These are phyloP conservation scores for Actinostola sp. DNA, from an alignment of 92 coral and sea anemone genomes.

Conservation along the genomic window DNA sequence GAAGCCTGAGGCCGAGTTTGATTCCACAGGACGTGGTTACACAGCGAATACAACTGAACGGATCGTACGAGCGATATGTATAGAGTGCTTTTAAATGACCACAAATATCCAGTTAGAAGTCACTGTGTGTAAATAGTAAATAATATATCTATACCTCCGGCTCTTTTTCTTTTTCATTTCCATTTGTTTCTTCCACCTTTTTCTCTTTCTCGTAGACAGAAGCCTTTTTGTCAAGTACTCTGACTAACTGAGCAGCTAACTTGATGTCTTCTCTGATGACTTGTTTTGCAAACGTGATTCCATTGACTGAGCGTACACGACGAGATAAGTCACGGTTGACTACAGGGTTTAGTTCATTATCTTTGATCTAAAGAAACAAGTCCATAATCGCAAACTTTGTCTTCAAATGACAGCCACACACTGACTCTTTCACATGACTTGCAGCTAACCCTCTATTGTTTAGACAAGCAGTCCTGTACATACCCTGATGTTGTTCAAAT, in stretches of 20 bases:
- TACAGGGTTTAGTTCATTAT: slow-evolving; percentile 87
- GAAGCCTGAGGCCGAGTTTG: too few species aligned
- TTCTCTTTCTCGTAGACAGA: slow-evolving; percentile 75
- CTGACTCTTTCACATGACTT: too few species aligned
- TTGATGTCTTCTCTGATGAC: slow-evolving; percentile 83
- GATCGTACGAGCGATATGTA: too few species aligned
- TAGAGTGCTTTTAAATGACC: too few species aligned
- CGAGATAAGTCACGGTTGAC: slow-evolving; percentile 95
- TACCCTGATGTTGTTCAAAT: slow-evolving; percentile 85
- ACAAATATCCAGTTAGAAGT: too few species aligned
- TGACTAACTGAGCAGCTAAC: slow-evolving; percentile 81
- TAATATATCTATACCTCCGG: slow-evolving; percentile 32
- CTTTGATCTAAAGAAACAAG: slow-evolving; percentile 68
- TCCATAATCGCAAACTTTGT: not conserved
- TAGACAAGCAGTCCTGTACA: too few species aligned
- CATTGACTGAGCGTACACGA: slow-evolving; percentile 87
- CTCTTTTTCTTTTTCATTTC: slow-evolving; percentile 71
- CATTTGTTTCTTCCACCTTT: slow-evolving; percentile 70
- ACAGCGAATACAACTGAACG: too few species aligned
- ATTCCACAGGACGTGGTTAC: too few species aligned
- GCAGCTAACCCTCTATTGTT: not conserved
- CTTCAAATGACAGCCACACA: not conserved
- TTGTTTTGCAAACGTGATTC: slow-evolving; percentile 81
- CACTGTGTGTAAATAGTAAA: too few species aligned
- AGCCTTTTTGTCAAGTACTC: slow-evolving; percentile 77